These are phyloP conservation scores for Drosophila fulvimacula DNA, from an alignment of 2,888 invertebrate species.

Conservation along the genomic window DNA sequence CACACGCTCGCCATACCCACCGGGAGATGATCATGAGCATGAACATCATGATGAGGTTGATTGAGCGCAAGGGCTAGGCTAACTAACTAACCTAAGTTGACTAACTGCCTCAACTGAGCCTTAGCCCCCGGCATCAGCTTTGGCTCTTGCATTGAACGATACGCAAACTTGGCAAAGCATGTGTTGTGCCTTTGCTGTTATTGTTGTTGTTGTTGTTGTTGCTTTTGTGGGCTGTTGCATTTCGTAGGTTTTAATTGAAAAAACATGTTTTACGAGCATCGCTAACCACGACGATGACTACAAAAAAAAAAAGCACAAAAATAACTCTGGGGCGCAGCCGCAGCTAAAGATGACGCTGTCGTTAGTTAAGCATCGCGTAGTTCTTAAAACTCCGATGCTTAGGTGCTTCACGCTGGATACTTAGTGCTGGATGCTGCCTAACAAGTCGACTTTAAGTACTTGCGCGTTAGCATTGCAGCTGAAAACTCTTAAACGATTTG, in stretches of 20 bases:
- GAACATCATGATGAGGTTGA: slow-evolving; percentile 39
- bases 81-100: slow-evolving; percentile 45
- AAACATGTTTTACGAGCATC: slow-evolving; percentile 82
- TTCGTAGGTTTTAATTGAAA: slow-evolving; percentile 81
- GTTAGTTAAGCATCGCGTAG: slow-evolving; percentile 72
- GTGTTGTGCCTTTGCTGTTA: slow-evolving; percentile 22
- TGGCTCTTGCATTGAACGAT: slow-evolving; percentile 33
- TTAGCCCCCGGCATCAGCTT: slow-evolving; percentile 33
- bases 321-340: slow-evolving; percentile 61
- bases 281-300: slow-evolving; percentile 73
- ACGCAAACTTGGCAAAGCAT: slow-evolving; percentile 40
- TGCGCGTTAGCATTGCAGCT: slow-evolving; percentile 40
- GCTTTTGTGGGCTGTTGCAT: slow-evolving; percentile 65
- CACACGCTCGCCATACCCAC: slow-evolving; percentile 67
- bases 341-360: slow-evolving; percentile 70
- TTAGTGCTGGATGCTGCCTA: slow-evolving; percentile 44
- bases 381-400: slow-evolving; percentile 42
- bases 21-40: slow-evolving; percentile 34
- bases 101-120: slow-evolving; percentile 57
- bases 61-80: slow-evolving; percentile 37
- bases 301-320: slow-evolving; percentile 40
- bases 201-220: slow-evolving; percentile 24
- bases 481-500: slow-evolving; percentile 45
- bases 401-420: slow-evolving; percentile 21
- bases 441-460: slow-evolving; percentile 71